Evolutionary conservation across 1,140 invertebrate genomes (phyloP).

Genomic region (Caenorhabditis tropicalis): DNA sequence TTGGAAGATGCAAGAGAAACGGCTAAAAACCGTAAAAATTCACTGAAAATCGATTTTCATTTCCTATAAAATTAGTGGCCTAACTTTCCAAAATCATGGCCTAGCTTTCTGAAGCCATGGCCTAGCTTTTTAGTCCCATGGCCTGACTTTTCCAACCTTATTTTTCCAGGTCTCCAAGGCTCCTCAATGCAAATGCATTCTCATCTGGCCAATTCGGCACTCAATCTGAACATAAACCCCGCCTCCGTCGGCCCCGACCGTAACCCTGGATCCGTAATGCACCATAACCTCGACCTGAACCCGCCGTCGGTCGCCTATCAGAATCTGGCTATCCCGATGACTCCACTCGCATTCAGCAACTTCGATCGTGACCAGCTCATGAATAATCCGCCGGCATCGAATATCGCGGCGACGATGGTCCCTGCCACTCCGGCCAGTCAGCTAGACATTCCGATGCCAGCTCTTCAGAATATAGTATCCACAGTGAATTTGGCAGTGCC

Average conservation of each 20-base stretch:
- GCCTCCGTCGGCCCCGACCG: slow-evolving; percentile 44
- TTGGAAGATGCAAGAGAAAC: no score
- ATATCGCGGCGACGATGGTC: slow-evolving; percentile 24
- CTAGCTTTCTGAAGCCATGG: no score
- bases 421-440: slow-evolving; percentile 45
- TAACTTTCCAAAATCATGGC: no score
- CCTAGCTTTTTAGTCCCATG: no score
- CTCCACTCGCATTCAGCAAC: slow-evolving; percentile 9
- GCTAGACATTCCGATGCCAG: slow-evolving; percentile 63
- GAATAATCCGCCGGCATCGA: slow-evolving; percentile 12
- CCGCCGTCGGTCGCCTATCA: slow-evolving; percentile 43
- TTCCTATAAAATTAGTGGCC: no score
- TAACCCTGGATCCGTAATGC: neutral
- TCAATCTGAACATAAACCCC: slow-evolving; percentile 53
- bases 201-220: neutral
- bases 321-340: slow-evolving; percentile 55
- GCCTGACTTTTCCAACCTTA: neutral
- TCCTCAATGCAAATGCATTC: slow-evolving; percentile 32
- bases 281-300: slow-evolving; percentile 49
- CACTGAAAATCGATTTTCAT: no score
- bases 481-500: slow-evolving; percentile 76
- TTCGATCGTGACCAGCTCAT: neutral
- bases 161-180: slow-evolving; percentile 18
- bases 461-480: slow-evolving; percentile 71
- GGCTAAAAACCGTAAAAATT: no score